These are phyloP conservation scores for Anodontia alba DNA, from an alignment of 2,888 invertebrate genomes.

Conservation along the genomic window DNA sequence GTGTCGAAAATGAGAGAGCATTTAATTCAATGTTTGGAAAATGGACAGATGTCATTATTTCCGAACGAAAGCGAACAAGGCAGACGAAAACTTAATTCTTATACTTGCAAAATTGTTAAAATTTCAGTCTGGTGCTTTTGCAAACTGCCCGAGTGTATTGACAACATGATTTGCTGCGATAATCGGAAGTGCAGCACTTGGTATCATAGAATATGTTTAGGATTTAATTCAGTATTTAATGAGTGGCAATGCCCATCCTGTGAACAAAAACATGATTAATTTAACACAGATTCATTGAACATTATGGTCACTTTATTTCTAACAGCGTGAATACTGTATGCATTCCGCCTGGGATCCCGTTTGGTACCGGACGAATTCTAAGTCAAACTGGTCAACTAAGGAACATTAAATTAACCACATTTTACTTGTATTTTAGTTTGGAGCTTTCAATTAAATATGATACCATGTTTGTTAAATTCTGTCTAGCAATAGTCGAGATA, in stretches of 20 bases:
- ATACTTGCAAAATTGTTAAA: not conserved
- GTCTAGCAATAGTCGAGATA: too few relatives aligned
- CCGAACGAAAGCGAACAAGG: not conserved
- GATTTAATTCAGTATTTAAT: not conserved
- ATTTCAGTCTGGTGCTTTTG: not conserved
- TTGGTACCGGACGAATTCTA: too few relatives aligned
- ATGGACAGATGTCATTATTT: not conserved
- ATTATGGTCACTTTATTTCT: too few relatives aligned
- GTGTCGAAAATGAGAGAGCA: slow-evolving; percentile 15
- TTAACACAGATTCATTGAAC: too few relatives aligned
- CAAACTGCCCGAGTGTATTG: slow-evolving; percentile 8
- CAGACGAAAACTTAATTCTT: not conserved
- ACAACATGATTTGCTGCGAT: slow-evolving; percentile 5
- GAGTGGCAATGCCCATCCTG: not conserved
- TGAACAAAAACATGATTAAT: not conserved
- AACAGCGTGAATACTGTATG: too few relatives aligned
- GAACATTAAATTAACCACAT: too few relatives aligned
- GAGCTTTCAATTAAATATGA: too few relatives aligned
- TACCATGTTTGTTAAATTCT: too few relatives aligned
- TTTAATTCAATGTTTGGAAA: slow-evolving; percentile 13
- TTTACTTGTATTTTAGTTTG: too few relatives aligned
- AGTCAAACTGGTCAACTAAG: too few relatives aligned
- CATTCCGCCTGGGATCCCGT: too few relatives aligned
- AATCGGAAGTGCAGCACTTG: slow-evolving; percentile 4
- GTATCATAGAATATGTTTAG: slow-evolving; percentile 1